phyloP scores from a whole-genome alignment of 2,797 vertebrate genomes.

The Ptychadena robeensis region DNA sequence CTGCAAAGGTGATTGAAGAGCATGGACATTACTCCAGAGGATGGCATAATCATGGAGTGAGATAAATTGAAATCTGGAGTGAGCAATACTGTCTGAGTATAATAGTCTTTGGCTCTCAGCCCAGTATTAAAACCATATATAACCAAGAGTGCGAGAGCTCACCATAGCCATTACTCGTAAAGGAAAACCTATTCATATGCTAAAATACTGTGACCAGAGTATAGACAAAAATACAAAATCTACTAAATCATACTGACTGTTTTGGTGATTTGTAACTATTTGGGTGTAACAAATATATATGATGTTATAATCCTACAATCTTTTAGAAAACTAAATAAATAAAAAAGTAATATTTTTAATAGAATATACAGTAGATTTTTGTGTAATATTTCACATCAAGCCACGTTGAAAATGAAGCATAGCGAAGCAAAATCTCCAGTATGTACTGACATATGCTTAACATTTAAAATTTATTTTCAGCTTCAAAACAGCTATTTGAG shows the following conservation, averaged over 20 bases:
- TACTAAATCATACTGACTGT: not conserved
- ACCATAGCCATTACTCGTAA: not conserved
- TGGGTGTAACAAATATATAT: not conserved
- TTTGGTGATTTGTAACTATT: not conserved
- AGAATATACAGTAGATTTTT: not conserved
- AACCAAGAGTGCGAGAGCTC: conserved; percentile 7
- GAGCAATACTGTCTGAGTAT: conserved; percentile 50
- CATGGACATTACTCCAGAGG: conserved; percentile 54
- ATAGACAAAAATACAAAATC: not conserved
- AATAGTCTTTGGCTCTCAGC: conserved; percentile 42
- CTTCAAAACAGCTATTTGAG: too few species aligned
- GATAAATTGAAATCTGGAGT: conserved; percentile 59
- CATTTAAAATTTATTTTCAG: too few species aligned
- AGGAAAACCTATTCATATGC: conserved; percentile 2
- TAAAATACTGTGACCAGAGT: conserved; percentile 13
- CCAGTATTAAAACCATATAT: conserved; percentile 50
- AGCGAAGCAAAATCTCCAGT: too few species aligned
- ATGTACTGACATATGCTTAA: too few species aligned
- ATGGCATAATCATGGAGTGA: conserved; percentile 58
- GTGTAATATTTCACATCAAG: too few species aligned
- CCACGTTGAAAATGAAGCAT: too few species aligned
- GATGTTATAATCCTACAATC: not conserved
- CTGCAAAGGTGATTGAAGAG: conserved; percentile 57
- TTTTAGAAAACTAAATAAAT: not conserved
- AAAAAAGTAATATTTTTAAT: not conserved